These are phyloP conservation scores for Leptopilina clavipes DNA, from an alignment of 1,140 invertebrate genomes.

Conservation along the genomic window DNA sequence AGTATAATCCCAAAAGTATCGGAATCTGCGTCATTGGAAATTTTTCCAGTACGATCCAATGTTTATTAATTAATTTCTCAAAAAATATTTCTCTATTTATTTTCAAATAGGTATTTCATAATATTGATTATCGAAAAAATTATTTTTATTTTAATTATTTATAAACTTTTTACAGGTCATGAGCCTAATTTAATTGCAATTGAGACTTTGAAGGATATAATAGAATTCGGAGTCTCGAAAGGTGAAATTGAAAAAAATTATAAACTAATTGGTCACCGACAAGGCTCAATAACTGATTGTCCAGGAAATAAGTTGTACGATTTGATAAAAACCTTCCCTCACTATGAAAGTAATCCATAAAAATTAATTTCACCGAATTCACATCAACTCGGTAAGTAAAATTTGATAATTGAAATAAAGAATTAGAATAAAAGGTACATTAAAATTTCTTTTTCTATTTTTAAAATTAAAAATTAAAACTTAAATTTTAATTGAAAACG, in stretches of 20 bases:
- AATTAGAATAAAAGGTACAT: too few relatives aligned
- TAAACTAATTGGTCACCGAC: conserved; percentile 73
- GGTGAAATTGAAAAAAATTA: conserved; percentile 69
- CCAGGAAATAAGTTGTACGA: conserved; percentile 75
- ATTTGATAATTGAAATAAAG: too few relatives aligned
- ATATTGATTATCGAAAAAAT: too few relatives aligned
- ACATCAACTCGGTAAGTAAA: too few relatives aligned
- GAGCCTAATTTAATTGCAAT: conserved; percentile 69
- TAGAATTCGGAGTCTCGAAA: conserved; percentile 67
- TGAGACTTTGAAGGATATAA: conserved; percentile 68
- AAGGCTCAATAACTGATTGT: conserved; percentile 70
- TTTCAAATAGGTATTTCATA: too few relatives aligned
- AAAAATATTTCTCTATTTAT: too few relatives aligned
- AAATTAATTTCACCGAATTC: too few relatives aligned
- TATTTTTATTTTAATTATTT: conserved; percentile 33
- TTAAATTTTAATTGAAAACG: too few relatives aligned
- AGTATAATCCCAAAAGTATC: conserved; percentile 73
- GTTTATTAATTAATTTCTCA: too few relatives aligned
- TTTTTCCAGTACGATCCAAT: conserved; percentile 62
- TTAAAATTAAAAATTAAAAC: too few relatives aligned
- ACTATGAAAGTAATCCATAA: conserved; percentile 57
- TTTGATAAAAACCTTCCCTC: conserved; percentile 75
- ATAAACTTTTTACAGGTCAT: conserved; percentile 69
- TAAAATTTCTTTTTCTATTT: too few relatives aligned
- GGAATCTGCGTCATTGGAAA: conserved; percentile 76